phyloP scores from a whole-genome alignment of 2,888 invertebrate genomes.

The Cryptosula pallasiana region DNA sequence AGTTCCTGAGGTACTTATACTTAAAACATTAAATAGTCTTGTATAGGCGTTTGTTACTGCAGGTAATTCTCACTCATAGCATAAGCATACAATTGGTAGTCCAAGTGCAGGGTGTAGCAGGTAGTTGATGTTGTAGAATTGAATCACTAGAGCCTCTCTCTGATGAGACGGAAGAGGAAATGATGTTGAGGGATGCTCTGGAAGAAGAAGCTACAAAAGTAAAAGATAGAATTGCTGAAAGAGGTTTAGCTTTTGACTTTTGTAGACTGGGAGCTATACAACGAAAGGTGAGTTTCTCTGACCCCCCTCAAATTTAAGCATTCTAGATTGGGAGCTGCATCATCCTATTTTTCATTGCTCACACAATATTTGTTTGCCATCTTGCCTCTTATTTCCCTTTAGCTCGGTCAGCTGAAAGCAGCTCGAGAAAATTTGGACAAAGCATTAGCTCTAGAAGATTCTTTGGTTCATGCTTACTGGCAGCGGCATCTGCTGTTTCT shows the following conservation, averaged over 20 bases:
- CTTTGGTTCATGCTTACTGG: slow-evolving; percentile 52
- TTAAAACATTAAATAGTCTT: no score
- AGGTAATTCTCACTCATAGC: no score
- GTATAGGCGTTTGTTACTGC: no score
- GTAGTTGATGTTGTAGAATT: slow-evolving; percentile 2
- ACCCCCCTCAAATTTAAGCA: no score
- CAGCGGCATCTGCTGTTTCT: slow-evolving; percentile 50
- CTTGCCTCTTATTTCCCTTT: no score
- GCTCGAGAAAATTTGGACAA: slow-evolving; percentile 34
- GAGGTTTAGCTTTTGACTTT: slow-evolving; percentile 42
- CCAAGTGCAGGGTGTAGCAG: no score
- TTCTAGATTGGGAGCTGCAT: no score
- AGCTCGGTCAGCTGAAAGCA: slow-evolving; percentile 27
- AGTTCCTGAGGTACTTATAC: slow-evolving; percentile 10
- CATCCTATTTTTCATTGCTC: no score
- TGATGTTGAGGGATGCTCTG: slow-evolving; percentile 36
- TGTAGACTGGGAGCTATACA: slow-evolving; percentile 48
- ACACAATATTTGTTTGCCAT: no score
- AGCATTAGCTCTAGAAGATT: slow-evolving; percentile 46
- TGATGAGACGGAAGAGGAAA: slow-evolving; percentile 36
- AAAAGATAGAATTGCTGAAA: slow-evolving; percentile 35
- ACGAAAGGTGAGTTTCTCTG: slow-evolving; percentile 40
- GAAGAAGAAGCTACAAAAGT: slow-evolving; percentile 41
- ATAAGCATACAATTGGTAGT: no score
- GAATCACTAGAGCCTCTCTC: slow-evolving; percentile 30